phyloP scores from a whole-genome alignment of 2,797 vertebrate species.

The Rhadinocentrus ornatus region DNA sequence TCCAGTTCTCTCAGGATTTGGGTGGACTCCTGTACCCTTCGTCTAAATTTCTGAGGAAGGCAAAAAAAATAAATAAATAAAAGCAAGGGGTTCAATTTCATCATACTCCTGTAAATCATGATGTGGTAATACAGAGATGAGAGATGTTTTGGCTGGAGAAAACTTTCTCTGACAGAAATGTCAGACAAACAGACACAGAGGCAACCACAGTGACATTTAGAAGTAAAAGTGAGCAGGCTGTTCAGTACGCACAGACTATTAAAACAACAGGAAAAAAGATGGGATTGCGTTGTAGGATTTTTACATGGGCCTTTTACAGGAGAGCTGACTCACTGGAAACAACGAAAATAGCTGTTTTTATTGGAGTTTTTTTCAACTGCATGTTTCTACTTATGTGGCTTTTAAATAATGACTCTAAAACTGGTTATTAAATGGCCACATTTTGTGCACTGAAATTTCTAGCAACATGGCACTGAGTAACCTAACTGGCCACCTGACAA shows the following conservation, averaged over 20 bases:
- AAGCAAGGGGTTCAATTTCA: constrained; percentile 61
- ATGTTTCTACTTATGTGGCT: constrained; percentile 32
- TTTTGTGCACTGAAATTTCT: constrained; percentile 29
- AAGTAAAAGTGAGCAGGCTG: constrained; percentile 22
- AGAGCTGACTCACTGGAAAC: constrained; percentile 68
- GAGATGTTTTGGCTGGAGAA: constrained; percentile 42
- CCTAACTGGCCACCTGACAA: constrained; percentile 52
- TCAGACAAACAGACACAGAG: constrained; percentile 35
- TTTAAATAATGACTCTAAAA: constrained; percentile 8
- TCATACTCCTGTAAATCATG: constrained; percentile 53
- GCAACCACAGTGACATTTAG: constrained; percentile 44
- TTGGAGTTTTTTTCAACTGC: neutral
- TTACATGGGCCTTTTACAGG: constrained; percentile 33
- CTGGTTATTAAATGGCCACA: constrained; percentile 1
- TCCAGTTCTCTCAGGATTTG: constrained; percentile 98
- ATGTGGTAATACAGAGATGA: constrained; percentile 44
- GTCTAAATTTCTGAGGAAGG: constrained; percentile 92
- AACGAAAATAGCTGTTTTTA: constrained; percentile 34
- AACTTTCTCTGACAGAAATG: constrained; percentile 41
- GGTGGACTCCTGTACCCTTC: constrained; percentile 98
- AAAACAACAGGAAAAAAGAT: constrained; percentile 32
- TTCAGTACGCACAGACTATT: constrained; percentile 3
- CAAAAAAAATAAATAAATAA: constrained; percentile 45
- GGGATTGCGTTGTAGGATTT: constrained; percentile 27
- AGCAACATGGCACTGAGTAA: constrained; percentile 44